These are phyloP conservation scores for Ptychobarbus kaznakovi DNA, from an alignment of 2,797 vertebrate species.

Conservation along the genomic window DNA sequence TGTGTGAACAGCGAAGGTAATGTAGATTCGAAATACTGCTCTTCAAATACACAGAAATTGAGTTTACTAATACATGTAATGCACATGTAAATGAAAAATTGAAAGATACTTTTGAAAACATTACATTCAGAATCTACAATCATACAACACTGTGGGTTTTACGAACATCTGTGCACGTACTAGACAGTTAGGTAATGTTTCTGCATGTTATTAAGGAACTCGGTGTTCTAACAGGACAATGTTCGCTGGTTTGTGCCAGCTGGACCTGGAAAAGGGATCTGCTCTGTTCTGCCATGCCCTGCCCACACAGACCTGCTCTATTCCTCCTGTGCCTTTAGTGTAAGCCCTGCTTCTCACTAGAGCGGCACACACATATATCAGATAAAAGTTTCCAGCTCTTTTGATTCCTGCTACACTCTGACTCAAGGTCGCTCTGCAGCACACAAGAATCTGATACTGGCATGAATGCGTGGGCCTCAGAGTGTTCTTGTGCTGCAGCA, in stretches of 20 bases:
- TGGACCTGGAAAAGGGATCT: constrained; percentile 26
- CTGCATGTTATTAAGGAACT: constrained; percentile 6
- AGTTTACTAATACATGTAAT: neutral
- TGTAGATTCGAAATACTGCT: neutral
- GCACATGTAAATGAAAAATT: neutral
- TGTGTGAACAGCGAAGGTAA: neutral
- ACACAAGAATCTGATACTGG: constrained; percentile 37
- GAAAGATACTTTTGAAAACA: neutral
- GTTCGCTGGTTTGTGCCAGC: constrained; percentile 39
- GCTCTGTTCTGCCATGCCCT: constrained; percentile 30
- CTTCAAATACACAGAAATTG: neutral
- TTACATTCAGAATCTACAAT: neutral
- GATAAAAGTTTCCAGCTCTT: constrained; percentile 31
- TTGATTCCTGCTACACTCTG: constrained; percentile 24
- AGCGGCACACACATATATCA: constrained; percentile 28
- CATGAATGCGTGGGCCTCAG: constrained; percentile 18
- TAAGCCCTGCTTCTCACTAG: constrained; percentile 1
- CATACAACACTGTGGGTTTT: neutral
- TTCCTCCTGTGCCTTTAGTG: constrained; percentile 6
- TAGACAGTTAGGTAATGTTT: constrained; percentile 13
- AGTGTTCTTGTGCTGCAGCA: neutral
- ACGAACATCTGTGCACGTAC: neutral
- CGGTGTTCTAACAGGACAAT: constrained; percentile 33
- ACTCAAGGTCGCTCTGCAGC: constrained; percentile 33
- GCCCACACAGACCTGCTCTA: constrained; percentile 37